Evolutionary conservation across 2,888 invertebrate species (phyloP).

Genomic region (Dasypolia templi): DNA sequence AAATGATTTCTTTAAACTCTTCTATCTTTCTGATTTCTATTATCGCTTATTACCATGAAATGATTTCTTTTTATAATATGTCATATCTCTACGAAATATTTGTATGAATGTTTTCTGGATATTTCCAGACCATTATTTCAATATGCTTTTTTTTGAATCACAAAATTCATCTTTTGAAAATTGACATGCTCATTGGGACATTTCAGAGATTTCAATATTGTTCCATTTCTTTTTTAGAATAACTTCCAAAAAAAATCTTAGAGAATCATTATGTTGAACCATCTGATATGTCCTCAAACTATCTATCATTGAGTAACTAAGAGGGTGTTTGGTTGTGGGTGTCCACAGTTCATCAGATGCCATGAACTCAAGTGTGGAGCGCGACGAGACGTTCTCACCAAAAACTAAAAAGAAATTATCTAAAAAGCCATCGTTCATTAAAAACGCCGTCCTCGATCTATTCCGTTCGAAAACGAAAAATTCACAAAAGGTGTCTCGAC

Average conservation of each 20-base stretch:
- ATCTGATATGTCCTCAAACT: slow-evolving; percentile 80
- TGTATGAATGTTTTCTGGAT: slow-evolving; percentile 46
- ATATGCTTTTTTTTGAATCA: slow-evolving; percentile 88
- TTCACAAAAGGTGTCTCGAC: slow-evolving; percentile 88
- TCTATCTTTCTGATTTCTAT: slow-evolving; percentile 15
- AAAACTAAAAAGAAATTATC: slow-evolving; percentile 91
- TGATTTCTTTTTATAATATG: slow-evolving; percentile 36
- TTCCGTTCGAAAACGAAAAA: slow-evolving; percentile 89
- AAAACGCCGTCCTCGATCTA: slow-evolving; percentile 89
- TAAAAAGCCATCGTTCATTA: slow-evolving; percentile 90
- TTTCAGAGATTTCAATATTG: slow-evolving; percentile 79
- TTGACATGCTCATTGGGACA: slow-evolving; percentile 80
- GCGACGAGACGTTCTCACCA: slow-evolving; percentile 89
- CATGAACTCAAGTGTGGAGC: slow-evolving; percentile 89
- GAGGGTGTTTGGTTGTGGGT: slow-evolving; percentile 90
- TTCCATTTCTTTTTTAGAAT: slow-evolving; percentile 41
- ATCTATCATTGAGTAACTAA: slow-evolving; percentile 87
- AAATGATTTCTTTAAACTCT: background rate
- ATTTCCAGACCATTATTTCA: slow-evolving; percentile 82
- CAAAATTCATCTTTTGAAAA: slow-evolving; percentile 83
- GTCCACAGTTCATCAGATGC: slow-evolving; percentile 89
- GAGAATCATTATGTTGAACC: slow-evolving; percentile 68
- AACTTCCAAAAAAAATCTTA: slow-evolving; percentile 19
- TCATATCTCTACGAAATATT: slow-evolving; percentile 47
- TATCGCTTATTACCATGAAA: slow-evolving; percentile 40